phyloP scores from a whole-genome alignment of 35 echinoderm and acorn worm species.

The Strongylocentrotus purpuratus region DNA sequence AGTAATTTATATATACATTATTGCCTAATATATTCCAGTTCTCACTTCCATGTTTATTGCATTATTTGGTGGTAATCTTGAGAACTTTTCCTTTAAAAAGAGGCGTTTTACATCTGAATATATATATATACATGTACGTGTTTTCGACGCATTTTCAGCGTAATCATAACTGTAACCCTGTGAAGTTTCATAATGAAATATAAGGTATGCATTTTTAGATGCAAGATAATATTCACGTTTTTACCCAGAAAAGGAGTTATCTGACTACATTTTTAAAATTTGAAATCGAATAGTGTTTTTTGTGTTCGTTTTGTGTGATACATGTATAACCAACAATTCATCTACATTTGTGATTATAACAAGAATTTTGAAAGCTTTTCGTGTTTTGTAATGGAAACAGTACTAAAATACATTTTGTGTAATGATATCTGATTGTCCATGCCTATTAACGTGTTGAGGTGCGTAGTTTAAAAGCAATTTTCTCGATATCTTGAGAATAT shows the following conservation, averaged over 20 bases:
- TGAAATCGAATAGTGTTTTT: neutral
- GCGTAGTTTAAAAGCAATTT: neutral
- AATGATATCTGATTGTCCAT: neutral
- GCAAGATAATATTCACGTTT: neutral
- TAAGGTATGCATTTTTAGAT: neutral
- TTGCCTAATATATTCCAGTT: neutral
- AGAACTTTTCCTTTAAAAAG: neutral
- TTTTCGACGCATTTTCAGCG: too few species aligned
- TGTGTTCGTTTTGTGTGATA: neutral
- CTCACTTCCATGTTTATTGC: neutral
- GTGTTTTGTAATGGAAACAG: neutral
- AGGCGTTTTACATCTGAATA: too few species aligned
- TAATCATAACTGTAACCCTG: neutral
- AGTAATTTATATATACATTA: neutral
- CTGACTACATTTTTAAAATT: too few species aligned
- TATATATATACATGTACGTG: too few species aligned
- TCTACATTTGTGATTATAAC: neutral
- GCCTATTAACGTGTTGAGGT: neutral
- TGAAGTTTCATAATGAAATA: neutral
- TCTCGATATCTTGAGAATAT: too few species aligned
- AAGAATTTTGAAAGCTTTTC: neutral
- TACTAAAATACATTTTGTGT: neutral
- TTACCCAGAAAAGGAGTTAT: too few species aligned
- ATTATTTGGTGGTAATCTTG: neutral
- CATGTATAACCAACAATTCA: neutral